Conservation (phyloP, 2,113 vertebrate species). For the Oncorhynchus clarkii region DNA sequence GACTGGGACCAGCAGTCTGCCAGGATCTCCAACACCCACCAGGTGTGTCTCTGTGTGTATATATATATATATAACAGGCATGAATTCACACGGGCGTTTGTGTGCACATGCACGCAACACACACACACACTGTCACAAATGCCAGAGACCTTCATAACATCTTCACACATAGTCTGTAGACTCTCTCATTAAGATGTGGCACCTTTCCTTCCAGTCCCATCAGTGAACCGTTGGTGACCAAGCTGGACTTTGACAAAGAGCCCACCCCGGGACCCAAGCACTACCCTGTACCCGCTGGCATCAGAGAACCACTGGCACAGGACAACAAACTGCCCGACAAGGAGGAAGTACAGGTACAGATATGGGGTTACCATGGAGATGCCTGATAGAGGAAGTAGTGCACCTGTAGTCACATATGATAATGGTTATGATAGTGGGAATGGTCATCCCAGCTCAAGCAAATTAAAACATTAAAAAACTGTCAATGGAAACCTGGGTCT, state of each 20-base stretch:
- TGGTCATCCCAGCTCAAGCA: not conserved
- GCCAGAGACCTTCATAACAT: not conserved
- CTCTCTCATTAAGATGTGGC: not conserved
- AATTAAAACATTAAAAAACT: no score
- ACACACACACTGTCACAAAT: not conserved
- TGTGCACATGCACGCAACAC: no score
- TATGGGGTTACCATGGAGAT: not conserved
- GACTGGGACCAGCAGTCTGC: slow-evolving; percentile 61
- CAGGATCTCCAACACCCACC: slow-evolving; percentile 66
- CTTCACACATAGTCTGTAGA: no score
- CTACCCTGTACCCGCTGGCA: slow-evolving; percentile 78
- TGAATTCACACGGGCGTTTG: not conserved
- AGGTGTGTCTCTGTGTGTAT: slow-evolving; percentile 26
- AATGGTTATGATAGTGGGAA: not conserved
- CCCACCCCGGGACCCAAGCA: slow-evolving; percentile 82
- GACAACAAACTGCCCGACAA: slow-evolving; percentile 73
- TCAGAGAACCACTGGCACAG: slow-evolving; percentile 73
- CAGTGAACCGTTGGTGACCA: slow-evolving; percentile 91
- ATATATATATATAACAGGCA: no score
- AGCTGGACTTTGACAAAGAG: slow-evolving; percentile 93
- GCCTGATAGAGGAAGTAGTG: not conserved
- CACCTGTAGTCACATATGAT: not conserved
- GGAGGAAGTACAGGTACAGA: slow-evolving; percentile 80
- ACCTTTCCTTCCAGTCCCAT: slow-evolving; percentile 34
- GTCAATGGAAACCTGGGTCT: no score